A percentile compares a stretch with the other conserved stretches of the same genome.
phyloP scores from a whole-genome alignment of 1,140 invertebrate species.

The Copidosoma floridanum region DNA sequence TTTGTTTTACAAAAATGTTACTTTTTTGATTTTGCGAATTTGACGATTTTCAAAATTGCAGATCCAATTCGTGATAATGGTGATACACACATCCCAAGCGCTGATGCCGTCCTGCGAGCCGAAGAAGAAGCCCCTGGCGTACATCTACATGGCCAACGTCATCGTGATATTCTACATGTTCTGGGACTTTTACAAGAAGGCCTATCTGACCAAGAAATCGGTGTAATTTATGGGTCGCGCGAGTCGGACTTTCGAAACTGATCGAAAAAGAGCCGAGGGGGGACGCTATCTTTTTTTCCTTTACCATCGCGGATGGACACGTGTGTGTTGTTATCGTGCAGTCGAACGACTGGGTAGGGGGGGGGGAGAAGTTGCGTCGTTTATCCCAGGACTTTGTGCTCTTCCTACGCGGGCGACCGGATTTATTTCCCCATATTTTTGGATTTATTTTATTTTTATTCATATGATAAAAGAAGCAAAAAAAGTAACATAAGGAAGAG shows the following conservation, averaged over 20 bases:
- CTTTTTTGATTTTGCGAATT: neutral
- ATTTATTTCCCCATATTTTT: neutral
- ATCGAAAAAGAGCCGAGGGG: no score
- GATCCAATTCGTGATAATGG: constrained; percentile 67
- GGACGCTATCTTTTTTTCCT: no score
- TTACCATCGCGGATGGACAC: no score
- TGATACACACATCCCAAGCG: constrained; percentile 58
- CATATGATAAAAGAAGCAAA: neutral
- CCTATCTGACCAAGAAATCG: constrained; percentile 52
- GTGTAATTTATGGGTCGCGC: no score
- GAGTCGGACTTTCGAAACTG: no score
- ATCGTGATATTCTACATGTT: constrained; percentile 69
- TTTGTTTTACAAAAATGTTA: neutral
- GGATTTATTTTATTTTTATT: neutral
- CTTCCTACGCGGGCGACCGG: no score
- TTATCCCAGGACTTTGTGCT: no score
- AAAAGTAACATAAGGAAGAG: neutral
- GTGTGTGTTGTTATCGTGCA: no score
- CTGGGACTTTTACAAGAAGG: constrained; percentile 65
- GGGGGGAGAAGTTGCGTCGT: no score
- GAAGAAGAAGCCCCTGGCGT: constrained; percentile 51
- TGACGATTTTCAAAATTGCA: constrained; percentile 48
- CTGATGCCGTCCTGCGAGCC: constrained; percentile 60
- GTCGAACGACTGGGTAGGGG: no score
- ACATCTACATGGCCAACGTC: constrained; percentile 63